Base-by-base conservation (phyloP, 1,140 invertebrate species). In the Anastrepha ludens region DNA sequence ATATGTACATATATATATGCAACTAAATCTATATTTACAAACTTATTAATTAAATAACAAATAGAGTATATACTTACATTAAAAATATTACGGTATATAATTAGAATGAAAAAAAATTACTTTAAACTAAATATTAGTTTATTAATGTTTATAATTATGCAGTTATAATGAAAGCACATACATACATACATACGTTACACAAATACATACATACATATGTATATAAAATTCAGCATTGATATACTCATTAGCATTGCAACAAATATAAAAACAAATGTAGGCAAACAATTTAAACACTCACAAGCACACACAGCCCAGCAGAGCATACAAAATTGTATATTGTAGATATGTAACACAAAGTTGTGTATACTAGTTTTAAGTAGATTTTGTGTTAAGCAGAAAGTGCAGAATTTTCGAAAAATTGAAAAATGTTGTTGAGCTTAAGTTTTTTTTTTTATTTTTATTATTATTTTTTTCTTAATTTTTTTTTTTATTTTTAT, bases 111-210 rank as follows among this genome's bases (percentile, higher is more conserved):
- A n/a, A 87, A 7, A 62, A 78, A 78, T 44, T 44, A 29, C 39
- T n/a, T 2, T 9, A 39, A 78, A 39, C 15, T 47, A 47, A 78
- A 78, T 15, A 47, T 44, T 78, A 44, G 9, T 44, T 47, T 44
- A 78, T 87, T 87, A 89, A 87, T 90, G 89, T 90, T 90, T 88
- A 90, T 90, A 90, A 90, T 88, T 88, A 78, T 88, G 89, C 78
- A 88, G 85, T 70, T 59, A 67, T 47, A 29, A 85, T 78, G 86
- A 89, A 90, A 89, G 87, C 78, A 89, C 41, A 89, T 86, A 86
- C 44, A 62, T 60, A 87, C 65, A 62, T 50, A 58, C 47, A 81
- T n/a, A 87, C 15, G 50, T 55, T 5, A 55, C 9, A 55, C 64
- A 88, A 59, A 88, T 74, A 41, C 50, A 86, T 86, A 86, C 44